Evolutionary conservation across 2,888 invertebrate species (phyloP).

Genomic region (Cataglyphis livida): DNA sequence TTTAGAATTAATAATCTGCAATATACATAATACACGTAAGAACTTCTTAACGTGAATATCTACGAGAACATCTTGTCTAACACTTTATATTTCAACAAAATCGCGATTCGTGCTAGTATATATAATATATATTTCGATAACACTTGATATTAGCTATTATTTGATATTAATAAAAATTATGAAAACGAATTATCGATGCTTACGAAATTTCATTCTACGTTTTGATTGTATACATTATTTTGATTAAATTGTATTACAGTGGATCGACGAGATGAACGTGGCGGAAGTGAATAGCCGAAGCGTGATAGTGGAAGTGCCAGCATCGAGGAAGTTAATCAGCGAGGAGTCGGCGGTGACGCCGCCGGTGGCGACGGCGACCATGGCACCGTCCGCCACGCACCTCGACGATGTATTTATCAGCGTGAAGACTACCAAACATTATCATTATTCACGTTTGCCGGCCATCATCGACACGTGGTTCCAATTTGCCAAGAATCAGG

Average conservation of each 20-base stretch:
- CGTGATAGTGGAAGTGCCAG: constrained; percentile 76
- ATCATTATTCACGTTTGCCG: constrained; percentile 93
- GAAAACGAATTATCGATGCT: too few species aligned
- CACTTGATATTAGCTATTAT: too few species aligned
- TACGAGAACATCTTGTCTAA: too few species aligned
- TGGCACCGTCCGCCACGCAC: constrained; percentile 89
- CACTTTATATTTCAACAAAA: too few species aligned
- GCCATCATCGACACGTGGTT: constrained; percentile 98
- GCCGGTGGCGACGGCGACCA: constrained; percentile 85
- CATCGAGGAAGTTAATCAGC: constrained; percentile 65
- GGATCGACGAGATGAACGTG: constrained; percentile 73
- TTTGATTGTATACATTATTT: constrained; percentile 23
- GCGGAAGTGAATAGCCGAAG: constrained; percentile 77
- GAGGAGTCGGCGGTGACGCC: constrained; percentile 81
- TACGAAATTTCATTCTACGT: not conserved
- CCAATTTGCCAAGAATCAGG: constrained; percentile 95
- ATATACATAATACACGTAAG: too few species aligned
- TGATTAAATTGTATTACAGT: constrained; percentile 69
- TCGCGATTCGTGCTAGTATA: too few species aligned
- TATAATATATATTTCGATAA: too few species aligned
- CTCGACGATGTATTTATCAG: constrained; percentile 97
- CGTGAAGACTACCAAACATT: constrained; percentile 97
- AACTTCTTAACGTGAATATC: too few species aligned
- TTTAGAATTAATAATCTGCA: not conserved
- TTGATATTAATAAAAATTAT: too few species aligned